Evolutionary conservation across 2,797 vertebrate species (phyloP), one percentile per base, ranked within the genome.

Genomic region (Protonibea diacanthus): DNA sequence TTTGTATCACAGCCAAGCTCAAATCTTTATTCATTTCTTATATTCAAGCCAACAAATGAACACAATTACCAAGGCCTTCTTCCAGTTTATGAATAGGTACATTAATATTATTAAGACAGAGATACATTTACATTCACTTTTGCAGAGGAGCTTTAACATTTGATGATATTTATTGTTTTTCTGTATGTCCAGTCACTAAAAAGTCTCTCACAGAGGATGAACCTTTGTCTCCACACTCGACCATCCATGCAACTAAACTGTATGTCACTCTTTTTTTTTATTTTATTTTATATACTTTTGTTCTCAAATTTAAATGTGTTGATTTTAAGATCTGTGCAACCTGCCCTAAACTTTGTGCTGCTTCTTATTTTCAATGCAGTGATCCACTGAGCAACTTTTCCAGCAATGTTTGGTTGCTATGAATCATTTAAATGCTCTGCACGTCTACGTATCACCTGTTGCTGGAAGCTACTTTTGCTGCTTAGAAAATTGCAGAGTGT

Each of bases 1-100:
- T 69, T 63, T 12, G 14, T 44, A 12, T 53, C 33, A 40, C 57
- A 57, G 38, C n/a, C 23, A 27, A 27, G 56, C 49, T 17, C 27
- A 56, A 8, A 12, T 63, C 61, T 74, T 74, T 81, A 74, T 81
- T 84, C 9, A 45, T n/a, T 60, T 11, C 14, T 72, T 5, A 79
- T 13, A 38, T 27, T 25, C 17, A 20, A 40, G 40, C n/a, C 49
- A 71, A 66, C 55, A 77, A 58, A 63, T 57, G 0, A 23, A 71
- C 52, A 86, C 59, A 48, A 29, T 29, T 72, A 60, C 82, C 74
- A 57, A 57, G 0, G 3, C 21, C 18, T 25, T n/a, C 23, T 21
- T 56, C 15, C n/a, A 45, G 4, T 45, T 10, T 29, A 29, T 25
- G 52, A 57, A 8, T 33, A 51, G 78, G 27, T 5, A 78, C 49